These are phyloP conservation scores for Chirona hameri DNA, from an alignment of 2,888 invertebrate species.

Conservation along the genomic window DNA sequence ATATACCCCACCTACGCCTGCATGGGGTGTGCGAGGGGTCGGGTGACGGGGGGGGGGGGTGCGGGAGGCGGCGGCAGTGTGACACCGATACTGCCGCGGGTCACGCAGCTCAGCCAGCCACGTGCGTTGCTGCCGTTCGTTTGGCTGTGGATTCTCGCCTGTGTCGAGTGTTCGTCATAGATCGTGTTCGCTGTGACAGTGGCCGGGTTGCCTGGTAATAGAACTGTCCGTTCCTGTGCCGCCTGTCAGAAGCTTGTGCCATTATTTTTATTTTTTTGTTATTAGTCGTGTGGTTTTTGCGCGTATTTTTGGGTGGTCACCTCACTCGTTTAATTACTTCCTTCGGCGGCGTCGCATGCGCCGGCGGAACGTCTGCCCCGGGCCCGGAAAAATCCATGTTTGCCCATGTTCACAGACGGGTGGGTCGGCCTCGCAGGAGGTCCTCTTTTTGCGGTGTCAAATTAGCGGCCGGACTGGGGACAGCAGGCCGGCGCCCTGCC, in stretches of 20 bases:
- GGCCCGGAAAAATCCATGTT: constrained; percentile 13
- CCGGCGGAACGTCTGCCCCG: not conserved
- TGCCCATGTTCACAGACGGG: not conserved
- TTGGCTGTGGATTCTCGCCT: too few relatives aligned
- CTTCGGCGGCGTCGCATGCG: not conserved
- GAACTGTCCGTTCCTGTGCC: not conserved
- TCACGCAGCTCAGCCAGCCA: not conserved
- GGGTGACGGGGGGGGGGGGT: not conserved
- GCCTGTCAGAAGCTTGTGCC: not conserved
- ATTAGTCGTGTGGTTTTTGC: not conserved
- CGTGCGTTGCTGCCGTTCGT: too few relatives aligned
- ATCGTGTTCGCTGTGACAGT: not conserved
- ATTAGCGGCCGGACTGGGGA: not conserved
- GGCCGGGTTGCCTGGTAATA: not conserved
- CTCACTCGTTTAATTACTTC: constrained; percentile 4
- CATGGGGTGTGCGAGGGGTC: not conserved
- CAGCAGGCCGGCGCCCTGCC: not conserved
- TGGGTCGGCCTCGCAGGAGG: not conserved
- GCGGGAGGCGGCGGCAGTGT: not conserved
- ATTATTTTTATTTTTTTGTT: not conserved
- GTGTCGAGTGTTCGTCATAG: too few relatives aligned
- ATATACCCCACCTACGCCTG: too few relatives aligned
- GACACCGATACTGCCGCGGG: not conserved
- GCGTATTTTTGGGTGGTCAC: constrained; percentile 1
- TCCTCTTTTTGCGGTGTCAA: not conserved